A percentile compares a stretch with the other conserved stretches of the same genome.
phyloP scores from a whole-genome alignment of 2,888 invertebrate species.

The Agriopis aurantiaria region DNA sequence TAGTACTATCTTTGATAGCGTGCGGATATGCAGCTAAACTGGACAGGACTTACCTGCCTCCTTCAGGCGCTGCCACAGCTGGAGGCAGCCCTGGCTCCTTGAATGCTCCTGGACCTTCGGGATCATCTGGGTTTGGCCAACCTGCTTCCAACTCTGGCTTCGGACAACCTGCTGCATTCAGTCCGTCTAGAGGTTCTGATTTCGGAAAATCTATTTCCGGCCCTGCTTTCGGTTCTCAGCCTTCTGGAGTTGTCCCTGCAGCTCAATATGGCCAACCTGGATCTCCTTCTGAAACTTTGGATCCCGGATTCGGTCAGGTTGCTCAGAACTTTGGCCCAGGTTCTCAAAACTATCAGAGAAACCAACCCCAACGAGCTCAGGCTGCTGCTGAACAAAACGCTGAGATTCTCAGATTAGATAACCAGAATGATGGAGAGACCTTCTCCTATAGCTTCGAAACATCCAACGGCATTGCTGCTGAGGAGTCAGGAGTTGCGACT shows the following conservation, averaged over 20 bases:
- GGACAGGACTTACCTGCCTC: conserved; percentile 79
- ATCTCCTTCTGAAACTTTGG: conserved; percentile 33
- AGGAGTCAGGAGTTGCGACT: conserved; percentile 77
- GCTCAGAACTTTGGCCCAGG: conserved; percentile 44
- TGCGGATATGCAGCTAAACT: conserved; percentile 77
- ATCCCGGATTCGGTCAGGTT: conserved; percentile 29
- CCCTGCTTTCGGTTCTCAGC: conserved; percentile 37
- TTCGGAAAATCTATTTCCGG: conserved; percentile 33
- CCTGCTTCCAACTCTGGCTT: conserved; percentile 42
- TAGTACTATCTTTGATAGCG: conserved; percentile 74
- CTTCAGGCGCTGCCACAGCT: conserved; percentile 72
- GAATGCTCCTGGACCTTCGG: conserved; percentile 60
- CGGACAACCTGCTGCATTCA: conserved; percentile 36
- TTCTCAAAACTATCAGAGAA: conserved; percentile 50
- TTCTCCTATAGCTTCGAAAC: conserved; percentile 79
- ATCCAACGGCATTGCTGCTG: conserved; percentile 80
- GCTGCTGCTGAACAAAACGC: conserved; percentile 73
- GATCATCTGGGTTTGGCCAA: conserved; percentile 45
- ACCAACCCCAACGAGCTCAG: conserved; percentile 71
- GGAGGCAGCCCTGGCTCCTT: conserved; percentile 78
- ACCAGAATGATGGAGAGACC: conserved; percentile 75
- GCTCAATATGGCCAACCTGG: conserved; percentile 50
- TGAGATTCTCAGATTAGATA: conserved; percentile 73
- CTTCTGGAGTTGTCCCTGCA: conserved; percentile 40
- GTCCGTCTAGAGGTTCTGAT: conserved; percentile 17